Percentiles rank a stretch among this genome's conserved stretches.
Conservation (phyloP, 2,797 vertebrate species). For the Coregonus ussuriensis region DNA sequence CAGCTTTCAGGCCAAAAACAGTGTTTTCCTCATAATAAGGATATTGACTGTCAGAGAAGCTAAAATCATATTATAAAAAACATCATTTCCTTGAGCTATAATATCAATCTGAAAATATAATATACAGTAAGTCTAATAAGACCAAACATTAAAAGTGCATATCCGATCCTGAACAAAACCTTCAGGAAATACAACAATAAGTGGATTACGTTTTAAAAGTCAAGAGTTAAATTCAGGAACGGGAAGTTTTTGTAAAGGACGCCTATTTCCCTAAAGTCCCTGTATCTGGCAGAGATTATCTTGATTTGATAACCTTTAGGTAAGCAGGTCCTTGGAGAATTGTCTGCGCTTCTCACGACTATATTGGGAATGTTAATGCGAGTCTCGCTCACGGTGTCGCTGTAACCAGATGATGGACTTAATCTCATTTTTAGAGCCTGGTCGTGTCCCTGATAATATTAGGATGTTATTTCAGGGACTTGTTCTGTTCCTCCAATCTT, state of each 20-base stretch:
- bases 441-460: slow-evolving; percentile 44
- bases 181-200: slow-evolving; percentile 16
- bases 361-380: slow-evolving; percentile 54
- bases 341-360: slow-evolving; percentile 25
- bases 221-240: slow-evolving; percentile 22
- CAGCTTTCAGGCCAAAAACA: neutral
- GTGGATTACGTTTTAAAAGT: slow-evolving; percentile 37
- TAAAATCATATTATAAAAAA: neutral
- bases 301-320: slow-evolving; percentile 54
- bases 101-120: neutral
- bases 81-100: neutral
- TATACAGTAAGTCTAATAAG: neutral
- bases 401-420: slow-evolving; percentile 61
- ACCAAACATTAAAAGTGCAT: neutral
- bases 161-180: neutral
- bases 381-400: slow-evolving; percentile 37
- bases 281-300: slow-evolving; percentile 44
- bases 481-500: slow-evolving; percentile 27
- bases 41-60: neutral
- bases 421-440: slow-evolving; percentile 45
- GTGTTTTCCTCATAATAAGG: slow-evolving; percentile 8
- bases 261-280: slow-evolving; percentile 23
- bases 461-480: slow-evolving; percentile 49
- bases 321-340: slow-evolving; percentile 46
- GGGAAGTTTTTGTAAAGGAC: slow-evolving; percentile 6